phyloP scores from a whole-genome alignment of 2,888 invertebrate genomes.

The Rambutsinella grinnellia region DNA sequence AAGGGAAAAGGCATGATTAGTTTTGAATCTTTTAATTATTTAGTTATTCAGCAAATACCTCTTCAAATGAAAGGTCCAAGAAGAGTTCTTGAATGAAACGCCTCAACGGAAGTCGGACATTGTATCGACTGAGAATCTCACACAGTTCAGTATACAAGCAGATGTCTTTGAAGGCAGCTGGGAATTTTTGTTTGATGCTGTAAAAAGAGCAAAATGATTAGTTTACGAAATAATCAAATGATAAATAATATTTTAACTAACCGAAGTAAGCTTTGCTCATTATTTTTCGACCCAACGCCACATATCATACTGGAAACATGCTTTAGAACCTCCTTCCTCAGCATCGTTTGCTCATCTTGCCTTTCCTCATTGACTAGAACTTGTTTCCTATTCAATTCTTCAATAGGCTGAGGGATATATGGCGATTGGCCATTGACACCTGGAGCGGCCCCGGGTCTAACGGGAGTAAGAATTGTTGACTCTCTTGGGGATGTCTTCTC shows the following conservation, averaged over 20 bases:
- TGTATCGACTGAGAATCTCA: conserved; percentile 81
- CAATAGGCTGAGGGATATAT: not conserved
- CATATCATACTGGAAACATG: conserved; percentile 83
- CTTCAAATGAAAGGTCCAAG: conserved; percentile 73
- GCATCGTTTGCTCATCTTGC: conserved; percentile 65
- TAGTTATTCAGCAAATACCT: conserved; percentile 17
- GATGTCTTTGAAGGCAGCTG: conserved; percentile 77
- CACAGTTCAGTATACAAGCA: conserved; percentile 95
- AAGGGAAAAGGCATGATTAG: not conserved
- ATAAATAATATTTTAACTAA: conserved; percentile 67
- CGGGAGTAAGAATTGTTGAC: conserved; percentile 24
- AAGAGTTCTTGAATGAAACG: conserved; percentile 95
- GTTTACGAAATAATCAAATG: conserved; percentile 50
- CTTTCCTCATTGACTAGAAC: conserved; percentile 19
- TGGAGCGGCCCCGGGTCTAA: conserved; percentile 26
- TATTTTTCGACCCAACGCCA: conserved; percentile 83
- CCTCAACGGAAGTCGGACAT: conserved; percentile 85
- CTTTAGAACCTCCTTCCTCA: conserved; percentile 76
- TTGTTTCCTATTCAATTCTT: not conserved
- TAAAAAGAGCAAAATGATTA: conserved; percentile 28
- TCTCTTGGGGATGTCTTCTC: conserved; percentile 16
- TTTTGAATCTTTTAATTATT: not conserved
- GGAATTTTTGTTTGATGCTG: conserved; percentile 73
- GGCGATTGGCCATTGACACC: conserved; percentile 36
- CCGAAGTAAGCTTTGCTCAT: conserved; percentile 83